Evolutionary conservation across 2,797 vertebrate genomes (phyloP).

Genomic region (Leptatherina wallacei): DNA sequence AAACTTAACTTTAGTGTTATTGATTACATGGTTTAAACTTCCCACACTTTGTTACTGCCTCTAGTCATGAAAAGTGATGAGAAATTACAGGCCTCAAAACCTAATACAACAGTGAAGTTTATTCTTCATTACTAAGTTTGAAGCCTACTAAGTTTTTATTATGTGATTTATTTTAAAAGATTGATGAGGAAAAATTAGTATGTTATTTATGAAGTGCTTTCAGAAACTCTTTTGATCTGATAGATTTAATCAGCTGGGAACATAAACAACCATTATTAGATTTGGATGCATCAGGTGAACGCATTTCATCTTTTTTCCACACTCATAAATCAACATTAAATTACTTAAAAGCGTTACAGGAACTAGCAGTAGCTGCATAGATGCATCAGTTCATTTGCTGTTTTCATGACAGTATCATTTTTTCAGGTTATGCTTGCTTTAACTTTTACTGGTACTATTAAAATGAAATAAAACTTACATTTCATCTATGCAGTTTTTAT

Average conservation of each 20-base stretch:
- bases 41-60: background rate
- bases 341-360: background rate
- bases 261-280: background rate
- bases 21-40: slow-evolving; percentile 12
- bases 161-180: background rate
- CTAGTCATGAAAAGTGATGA: background rate
- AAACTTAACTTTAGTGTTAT: slow-evolving; percentile 30
- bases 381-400: background rate
- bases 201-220: background rate
- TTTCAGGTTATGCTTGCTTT: background rate
- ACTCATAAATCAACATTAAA: background rate
- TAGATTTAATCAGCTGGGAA: background rate
- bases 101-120: background rate
- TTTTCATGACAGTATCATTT: background rate
- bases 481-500: slow-evolving; percentile 62
- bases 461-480: slow-evolving; percentile 3
- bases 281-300: background rate
- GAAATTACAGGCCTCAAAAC: background rate
- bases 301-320: background rate
- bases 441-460: background rate
- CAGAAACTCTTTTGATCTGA: background rate
- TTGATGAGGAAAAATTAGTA: background rate
- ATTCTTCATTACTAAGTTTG: background rate
- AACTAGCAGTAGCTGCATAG: background rate
- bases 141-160: background rate